Base-by-base conservation (phyloP, 2,888 invertebrate genomes). In the Tolmerus cingulatus region DNA sequence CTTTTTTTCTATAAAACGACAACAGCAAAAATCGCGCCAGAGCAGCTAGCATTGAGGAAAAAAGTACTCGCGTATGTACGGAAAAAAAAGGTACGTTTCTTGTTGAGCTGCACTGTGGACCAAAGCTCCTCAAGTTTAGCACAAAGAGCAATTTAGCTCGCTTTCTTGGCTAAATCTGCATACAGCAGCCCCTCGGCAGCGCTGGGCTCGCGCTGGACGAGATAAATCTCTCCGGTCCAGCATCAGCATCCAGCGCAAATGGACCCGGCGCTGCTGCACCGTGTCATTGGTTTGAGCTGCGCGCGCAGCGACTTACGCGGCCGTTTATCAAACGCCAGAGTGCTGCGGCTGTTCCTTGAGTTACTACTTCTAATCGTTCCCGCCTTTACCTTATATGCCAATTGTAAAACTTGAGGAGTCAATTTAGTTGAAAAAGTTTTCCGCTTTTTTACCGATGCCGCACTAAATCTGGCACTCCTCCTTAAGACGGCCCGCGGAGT, bases 141-240 rank as follows among this genome's bases (percentile, higher is more conserved):
- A 46, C 79, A 79, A 79, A 79, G 46, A 79, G 79, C 51, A 79
- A 79, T 79, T 79, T 79, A 51, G 40, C 79, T 40, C 79, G 79
- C 27, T 46, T n/a, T 79, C 43, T 27, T 30, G 19, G 46, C 27
- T 14, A 79, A 79, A 40, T 79, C 79, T 79, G 79, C 43, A 79
- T 46, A 27, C 23, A 79, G 40, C 74, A 66, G 40, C 30, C n/a
- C 12, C 7, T 16, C 43, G n/a, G 37, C 34, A 78, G 43, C 37
- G n/a, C 78, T 40, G 43, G 43, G 23, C 12, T 7, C 12, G 66
- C 5, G 7, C 37, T 76, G 34, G 40, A 37, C 84, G 51, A 66
- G 84, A 84, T 84, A 84, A 84, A 84, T 84, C 66, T 84, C 81
- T 51, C 27, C 40, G 76, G 34, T 5, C 40, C 78, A 37, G 30